Evolutionary conservation across 2,113 vertebrate genomes (phyloP).

Genomic region (Ranitomeya variabilis): DNA sequence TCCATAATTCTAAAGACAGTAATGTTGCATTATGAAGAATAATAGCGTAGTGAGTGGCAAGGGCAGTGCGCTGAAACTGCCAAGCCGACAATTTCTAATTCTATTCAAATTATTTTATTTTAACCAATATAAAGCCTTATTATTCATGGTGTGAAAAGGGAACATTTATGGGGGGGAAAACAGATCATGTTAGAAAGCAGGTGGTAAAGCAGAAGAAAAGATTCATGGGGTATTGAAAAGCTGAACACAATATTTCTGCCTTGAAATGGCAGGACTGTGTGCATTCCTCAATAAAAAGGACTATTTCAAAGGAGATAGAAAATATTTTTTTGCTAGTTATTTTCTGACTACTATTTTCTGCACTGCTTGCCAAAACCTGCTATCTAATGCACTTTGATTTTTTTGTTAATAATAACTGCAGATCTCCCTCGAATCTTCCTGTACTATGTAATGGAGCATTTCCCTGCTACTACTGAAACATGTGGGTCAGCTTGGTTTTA

Average conservation of each 20-base stretch:
- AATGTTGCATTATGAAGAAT: slow-evolving; percentile 56
- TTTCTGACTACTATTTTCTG: slow-evolving; percentile 47
- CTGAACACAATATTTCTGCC: slow-evolving; percentile 35
- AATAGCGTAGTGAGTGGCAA: slow-evolving; percentile 31
- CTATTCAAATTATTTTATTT: slow-evolving; percentile 58
- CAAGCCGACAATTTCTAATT: slow-evolving; percentile 43
- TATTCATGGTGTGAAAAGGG: slow-evolving; percentile 53
- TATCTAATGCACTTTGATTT: slow-evolving; percentile 33
- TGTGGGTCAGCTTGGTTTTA: slow-evolving; percentile 22
- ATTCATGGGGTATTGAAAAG: slow-evolving; percentile 48
- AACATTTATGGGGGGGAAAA: slow-evolving; percentile 42
- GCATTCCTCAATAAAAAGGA: slow-evolving; percentile 23
- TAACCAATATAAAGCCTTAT: slow-evolving; percentile 55
- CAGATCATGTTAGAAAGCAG: slow-evolving; percentile 49
- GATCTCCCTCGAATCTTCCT: background rate
- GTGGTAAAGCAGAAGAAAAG: slow-evolving; percentile 42
- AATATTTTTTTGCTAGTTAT: slow-evolving; percentile 6
- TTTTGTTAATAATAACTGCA: slow-evolving; percentile 26
- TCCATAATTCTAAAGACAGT: slow-evolving; percentile 58
- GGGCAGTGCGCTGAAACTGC: slow-evolving; percentile 37
- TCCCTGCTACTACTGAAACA: slow-evolving; percentile 9
- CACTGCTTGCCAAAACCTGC: slow-evolving; percentile 41
- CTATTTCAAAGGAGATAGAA: slow-evolving; percentile 20
- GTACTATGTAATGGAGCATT: slow-evolving; percentile 24
- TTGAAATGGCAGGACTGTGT: slow-evolving; percentile 31